These are phyloP conservation scores for Strix occidentalis DNA, from an alignment of 2,797 vertebrate species.

Conservation along the genomic window DNA sequence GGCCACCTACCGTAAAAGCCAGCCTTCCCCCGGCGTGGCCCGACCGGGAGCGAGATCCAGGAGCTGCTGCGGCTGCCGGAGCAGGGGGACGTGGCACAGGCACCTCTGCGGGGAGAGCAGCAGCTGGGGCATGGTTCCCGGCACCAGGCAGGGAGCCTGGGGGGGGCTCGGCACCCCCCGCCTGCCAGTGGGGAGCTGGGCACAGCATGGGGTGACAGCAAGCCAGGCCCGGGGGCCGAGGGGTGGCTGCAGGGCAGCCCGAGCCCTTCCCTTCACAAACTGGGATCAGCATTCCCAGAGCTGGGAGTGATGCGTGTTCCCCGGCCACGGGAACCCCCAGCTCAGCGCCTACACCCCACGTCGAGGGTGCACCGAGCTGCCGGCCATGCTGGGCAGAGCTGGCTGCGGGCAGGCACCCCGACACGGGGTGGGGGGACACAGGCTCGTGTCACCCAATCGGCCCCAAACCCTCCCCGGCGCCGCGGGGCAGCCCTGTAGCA, in stretches of 20 bases:
- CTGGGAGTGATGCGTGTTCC: background rate
- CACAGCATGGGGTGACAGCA: rapidly evolving
- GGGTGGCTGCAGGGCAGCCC: background rate
- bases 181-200: background rate
- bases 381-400: rapidly evolving
- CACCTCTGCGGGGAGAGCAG: background rate
- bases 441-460: background rate
- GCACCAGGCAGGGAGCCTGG: background rate
- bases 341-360: background rate
- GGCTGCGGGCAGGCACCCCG: background rate
- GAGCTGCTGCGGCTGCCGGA: background rate
- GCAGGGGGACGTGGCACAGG: rapidly evolving
- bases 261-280: background rate
- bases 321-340: background rate
- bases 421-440: no score
- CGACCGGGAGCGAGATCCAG: background rate
- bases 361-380: background rate
- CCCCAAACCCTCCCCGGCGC: background rate
- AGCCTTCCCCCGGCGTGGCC: background rate
- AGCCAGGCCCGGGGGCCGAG: background rate
- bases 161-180: background rate
- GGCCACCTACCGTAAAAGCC: background rate
- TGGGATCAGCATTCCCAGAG: rapidly evolving
- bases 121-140: background rate
- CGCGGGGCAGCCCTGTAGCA: background rate